A percentile compares a stretch with the other conserved stretches of the same genome.
Conservation (phyloP, 2,888 invertebrate species). For the Schrankia costaestrigalis region DNA sequence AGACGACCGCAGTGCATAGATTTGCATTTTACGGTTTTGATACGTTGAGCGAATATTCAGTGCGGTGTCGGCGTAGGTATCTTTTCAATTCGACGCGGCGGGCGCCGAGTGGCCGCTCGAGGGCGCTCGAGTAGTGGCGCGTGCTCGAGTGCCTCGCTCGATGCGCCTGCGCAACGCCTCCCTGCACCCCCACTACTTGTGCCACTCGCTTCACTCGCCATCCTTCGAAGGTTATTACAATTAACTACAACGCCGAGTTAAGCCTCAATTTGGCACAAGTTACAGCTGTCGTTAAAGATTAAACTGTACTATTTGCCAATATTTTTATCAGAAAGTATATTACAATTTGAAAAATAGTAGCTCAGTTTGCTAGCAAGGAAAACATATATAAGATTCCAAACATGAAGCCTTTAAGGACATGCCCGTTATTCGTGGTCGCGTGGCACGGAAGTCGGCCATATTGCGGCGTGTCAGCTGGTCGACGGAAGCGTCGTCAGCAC, state of each 20-base stretch:
- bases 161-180: slow-evolving; percentile 66
- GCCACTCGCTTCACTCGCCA: slow-evolving; percentile 21
- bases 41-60: slow-evolving; percentile 78
- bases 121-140: slow-evolving; percentile 70
- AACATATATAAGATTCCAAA: slow-evolving; percentile 33
- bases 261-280: slow-evolving; percentile 63
- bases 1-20: slow-evolving; percentile 77
- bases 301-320: slow-evolving; percentile 14
- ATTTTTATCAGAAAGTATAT: slow-evolving; percentile 13
- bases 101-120: slow-evolving; percentile 68
- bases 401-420: slow-evolving; percentile 35
- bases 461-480: slow-evolving; percentile 52
- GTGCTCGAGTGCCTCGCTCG: slow-evolving; percentile 68
- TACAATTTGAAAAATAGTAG: slow-evolving; percentile 6
- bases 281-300: slow-evolving; percentile 29
- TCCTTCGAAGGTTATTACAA: slow-evolving; percentile 64
- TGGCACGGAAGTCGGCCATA: slow-evolving; percentile 49
- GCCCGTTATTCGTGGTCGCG: slow-evolving; percentile 40
- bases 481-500: slow-evolving; percentile 43
- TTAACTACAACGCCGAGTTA: slow-evolving; percentile 63
- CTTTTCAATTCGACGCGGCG: slow-evolving; percentile 77
- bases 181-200: slow-evolving; percentile 17
- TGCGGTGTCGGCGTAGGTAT: slow-evolving; percentile 75
- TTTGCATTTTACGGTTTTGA: slow-evolving; percentile 80
- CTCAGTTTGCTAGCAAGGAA: slow-evolving; percentile 7